phyloP scores from a whole-genome alignment of 2,113 vertebrate species.

The Megalops atlanticus region DNA sequence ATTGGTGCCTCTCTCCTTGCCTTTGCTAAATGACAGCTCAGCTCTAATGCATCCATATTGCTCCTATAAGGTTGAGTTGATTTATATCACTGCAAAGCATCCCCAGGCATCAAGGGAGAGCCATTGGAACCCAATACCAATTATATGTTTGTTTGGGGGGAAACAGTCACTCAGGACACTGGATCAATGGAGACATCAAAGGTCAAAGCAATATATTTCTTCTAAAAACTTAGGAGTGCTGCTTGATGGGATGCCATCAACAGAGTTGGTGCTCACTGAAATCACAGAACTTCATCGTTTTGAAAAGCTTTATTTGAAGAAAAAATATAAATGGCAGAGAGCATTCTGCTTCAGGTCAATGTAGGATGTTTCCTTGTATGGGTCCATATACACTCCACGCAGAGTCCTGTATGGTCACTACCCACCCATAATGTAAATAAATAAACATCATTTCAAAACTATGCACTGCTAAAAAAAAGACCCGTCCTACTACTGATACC shows the following conservation, averaged over 20 bases:
- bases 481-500: constrained; percentile 6
- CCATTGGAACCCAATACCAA: constrained; percentile 76
- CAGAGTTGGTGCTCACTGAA: constrained; percentile 14
- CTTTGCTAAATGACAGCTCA: constrained; percentile 69
- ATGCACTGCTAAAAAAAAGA: constrained; percentile 33
- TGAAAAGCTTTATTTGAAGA: neutral
- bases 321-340: neutral
- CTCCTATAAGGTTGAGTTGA: constrained; percentile 80
- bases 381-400: neutral
- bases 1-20: constrained; percentile 67
- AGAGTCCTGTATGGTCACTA: neutral
- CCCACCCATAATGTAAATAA: constrained; percentile 18
- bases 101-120: constrained; percentile 66
- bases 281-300: constrained; percentile 26
- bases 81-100: constrained; percentile 75
- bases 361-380: neutral
- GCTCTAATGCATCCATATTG: constrained; percentile 77
- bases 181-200: constrained; percentile 74
- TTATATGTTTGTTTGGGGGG: constrained; percentile 76
- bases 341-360: neutral
- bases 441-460: constrained; percentile 30
- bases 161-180: constrained; percentile 68
- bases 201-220: constrained; percentile 72
- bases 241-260: constrained; percentile 44
- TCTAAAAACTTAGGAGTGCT: constrained; percentile 53